phyloP scores from a whole-genome alignment of 1,140 invertebrate species.

The Pectinophora gossypiella region DNA sequence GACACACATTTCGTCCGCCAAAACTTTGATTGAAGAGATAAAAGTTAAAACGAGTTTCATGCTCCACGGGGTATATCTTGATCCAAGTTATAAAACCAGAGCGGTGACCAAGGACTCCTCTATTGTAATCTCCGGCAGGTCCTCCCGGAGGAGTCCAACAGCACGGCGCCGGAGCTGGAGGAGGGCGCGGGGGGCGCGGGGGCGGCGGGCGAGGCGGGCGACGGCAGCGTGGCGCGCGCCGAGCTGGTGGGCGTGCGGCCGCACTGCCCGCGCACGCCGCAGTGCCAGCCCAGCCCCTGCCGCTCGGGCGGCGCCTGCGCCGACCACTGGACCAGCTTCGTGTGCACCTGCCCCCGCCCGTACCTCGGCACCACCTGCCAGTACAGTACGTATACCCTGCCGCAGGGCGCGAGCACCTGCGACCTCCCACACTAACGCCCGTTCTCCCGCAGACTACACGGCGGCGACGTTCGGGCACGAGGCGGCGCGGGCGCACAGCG shows the following conservation, averaged over 20 bases:
- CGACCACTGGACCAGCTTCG: constrained; percentile 89
- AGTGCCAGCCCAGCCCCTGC: constrained; percentile 92
- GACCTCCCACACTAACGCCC: background rate
- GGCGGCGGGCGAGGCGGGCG: constrained; percentile 18
- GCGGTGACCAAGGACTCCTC: too few relatives aligned
- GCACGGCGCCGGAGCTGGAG: constrained; percentile 18
- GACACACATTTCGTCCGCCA: too few relatives aligned
- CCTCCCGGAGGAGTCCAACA: constrained; percentile 39
- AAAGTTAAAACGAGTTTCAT: too few relatives aligned
- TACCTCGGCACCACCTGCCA: constrained; percentile 90
- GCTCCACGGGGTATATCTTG: too few relatives aligned
- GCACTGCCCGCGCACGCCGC: constrained; percentile 85
- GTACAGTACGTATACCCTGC: constrained; percentile 78
- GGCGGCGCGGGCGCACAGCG: constrained; percentile 81
- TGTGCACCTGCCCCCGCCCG: constrained; percentile 88
- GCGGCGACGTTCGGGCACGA: constrained; percentile 95
- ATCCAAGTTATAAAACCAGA: too few relatives aligned
- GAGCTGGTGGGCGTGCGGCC: constrained; percentile 68
- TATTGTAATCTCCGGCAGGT: constrained; percentile 24
- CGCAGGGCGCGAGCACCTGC: too few relatives aligned
- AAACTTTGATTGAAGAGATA: too few relatives aligned
- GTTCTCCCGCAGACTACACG: constrained; percentile 81
- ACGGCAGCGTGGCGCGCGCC: background rate
- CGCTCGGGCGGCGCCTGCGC: constrained; percentile 89
- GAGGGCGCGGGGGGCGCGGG: constrained; percentile 12